Percentiles rank a stretch among this genome's conserved stretches.
Evolutionary conservation across 2,113 vertebrate species (phyloP).

Genomic region (Thinocorus orbignyianus): DNA sequence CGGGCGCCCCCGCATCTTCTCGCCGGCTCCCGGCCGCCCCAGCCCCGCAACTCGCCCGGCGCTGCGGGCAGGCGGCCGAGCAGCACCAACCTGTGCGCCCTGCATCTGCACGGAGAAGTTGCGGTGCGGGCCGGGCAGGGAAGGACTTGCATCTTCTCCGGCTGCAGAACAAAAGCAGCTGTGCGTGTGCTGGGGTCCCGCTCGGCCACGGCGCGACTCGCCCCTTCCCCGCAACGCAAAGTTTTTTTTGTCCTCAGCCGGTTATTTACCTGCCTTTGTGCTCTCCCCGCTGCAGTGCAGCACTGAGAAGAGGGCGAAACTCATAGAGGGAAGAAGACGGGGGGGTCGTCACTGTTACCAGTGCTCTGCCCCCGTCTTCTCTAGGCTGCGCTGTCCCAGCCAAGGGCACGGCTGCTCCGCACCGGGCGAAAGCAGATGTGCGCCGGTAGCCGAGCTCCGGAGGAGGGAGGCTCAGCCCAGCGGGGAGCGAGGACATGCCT

Average conservation of each 20-base stretch:
- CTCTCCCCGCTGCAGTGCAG: neutral
- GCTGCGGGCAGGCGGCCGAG: neutral
- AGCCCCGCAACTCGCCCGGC: neutral
- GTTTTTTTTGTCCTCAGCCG: neutral
- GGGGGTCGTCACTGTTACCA: accelerated
- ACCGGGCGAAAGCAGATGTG: neutral
- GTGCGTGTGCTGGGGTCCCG: neutral
- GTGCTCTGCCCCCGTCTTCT: neutral
- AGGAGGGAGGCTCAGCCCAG: neutral
- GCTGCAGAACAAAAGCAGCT: neutral
- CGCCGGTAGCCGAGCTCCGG: neutral
- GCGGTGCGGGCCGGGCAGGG: neutral
- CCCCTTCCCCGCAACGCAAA: neutral
- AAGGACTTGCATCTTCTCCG: neutral
- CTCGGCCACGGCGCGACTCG: neutral
- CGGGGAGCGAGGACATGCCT: neutral
- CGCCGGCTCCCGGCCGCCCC: no score
- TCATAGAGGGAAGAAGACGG: neutral
- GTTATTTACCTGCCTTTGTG: neutral
- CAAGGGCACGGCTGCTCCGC: neutral
- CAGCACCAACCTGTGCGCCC: neutral
- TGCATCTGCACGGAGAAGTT: neutral
- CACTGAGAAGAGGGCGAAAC: neutral
- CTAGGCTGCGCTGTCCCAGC: neutral
- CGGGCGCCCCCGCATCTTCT: neutral